Base-by-base conservation (phyloP, 2,888 invertebrate species). In the Lasioglossum leucozonium region DNA sequence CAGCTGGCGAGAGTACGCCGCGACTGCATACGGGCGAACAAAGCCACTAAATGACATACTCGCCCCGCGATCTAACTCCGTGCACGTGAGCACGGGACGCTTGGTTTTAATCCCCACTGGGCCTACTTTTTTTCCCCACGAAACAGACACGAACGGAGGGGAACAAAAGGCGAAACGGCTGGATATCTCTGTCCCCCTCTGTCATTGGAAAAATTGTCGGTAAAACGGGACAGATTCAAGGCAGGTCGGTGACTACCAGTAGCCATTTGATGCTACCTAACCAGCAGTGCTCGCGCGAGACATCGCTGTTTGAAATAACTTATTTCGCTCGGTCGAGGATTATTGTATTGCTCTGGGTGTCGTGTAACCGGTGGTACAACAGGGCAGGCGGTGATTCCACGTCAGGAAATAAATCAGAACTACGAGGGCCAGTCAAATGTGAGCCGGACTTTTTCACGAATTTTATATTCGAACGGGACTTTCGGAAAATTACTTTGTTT, bases 11-110 rank as follows among this genome's bases (percentile, higher is more conserved):
- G 75, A 75, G 40, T 81, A 75, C 34, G 44, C 30, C 51, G 51
- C 44, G 77, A 40, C 78, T 81, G 75, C 84, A 82, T 79, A 84
- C 77, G 84, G 82, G 71, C 87, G 87, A 89, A 88, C 89, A 89
- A 90, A 91, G 85, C 88, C 82, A 81, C 85, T 85, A 89, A 91
- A 90, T 91, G 89, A 91, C 88, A 89, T 87, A 85, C 78, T 86
- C 79, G 85, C 62, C 76, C 69, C 69, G 67, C 77, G 79, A 86
- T 89, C 81, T 87, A 87, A 80, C 81, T 82, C 77, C 80, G 77
- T 62, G 73, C 72, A 47, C 42, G 47, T 75, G 44, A 40, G 34
- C 58, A 84, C 84, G 76, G 81, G 79, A 75, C 76, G 82, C 84
- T 77, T 62, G 71, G 84, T 72, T 86, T 86, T 90, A 88, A 92